A percentile compares a stretch with the other conserved stretches of the same genome.
phyloP scores from a whole-genome alignment of 2,113 vertebrate species.

The Ctenomys sociabilis region DNA sequence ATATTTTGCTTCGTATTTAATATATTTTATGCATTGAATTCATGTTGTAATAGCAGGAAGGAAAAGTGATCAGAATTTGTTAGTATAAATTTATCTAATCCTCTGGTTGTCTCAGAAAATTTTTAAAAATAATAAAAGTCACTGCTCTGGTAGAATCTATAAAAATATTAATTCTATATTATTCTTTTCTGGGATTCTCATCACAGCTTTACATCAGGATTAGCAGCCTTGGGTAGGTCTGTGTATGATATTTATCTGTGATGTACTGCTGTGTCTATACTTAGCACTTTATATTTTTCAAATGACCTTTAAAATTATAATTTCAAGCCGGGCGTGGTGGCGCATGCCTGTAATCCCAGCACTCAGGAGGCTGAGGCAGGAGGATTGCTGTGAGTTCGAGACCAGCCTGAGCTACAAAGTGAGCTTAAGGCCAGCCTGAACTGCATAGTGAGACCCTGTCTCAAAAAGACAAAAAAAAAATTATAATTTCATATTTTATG shows the following conservation, averaged over 20 bases:
- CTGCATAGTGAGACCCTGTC: too few relatives aligned
- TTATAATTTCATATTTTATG: too few relatives aligned
- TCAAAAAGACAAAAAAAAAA: too few relatives aligned
- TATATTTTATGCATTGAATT: background rate
- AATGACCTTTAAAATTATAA: background rate
- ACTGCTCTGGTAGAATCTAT: background rate
- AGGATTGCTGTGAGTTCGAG: too few relatives aligned
- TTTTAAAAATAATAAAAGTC: background rate
- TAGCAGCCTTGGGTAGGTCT: too few relatives aligned
- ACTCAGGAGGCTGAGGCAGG: too few relatives aligned
- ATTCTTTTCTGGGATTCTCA: background rate
- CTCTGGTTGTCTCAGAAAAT: background rate
- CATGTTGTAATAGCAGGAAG: background rate
- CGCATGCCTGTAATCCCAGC: too few relatives aligned
- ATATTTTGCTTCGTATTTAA: background rate
- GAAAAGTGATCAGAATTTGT: background rate
- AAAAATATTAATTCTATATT: background rate
- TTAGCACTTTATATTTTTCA: background rate
- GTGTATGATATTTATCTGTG: background rate
- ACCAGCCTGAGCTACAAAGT: too few relatives aligned
- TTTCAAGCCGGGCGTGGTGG: too few relatives aligned
- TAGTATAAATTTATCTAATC: background rate
- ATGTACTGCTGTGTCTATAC: background rate
- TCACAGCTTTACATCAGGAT: background rate
- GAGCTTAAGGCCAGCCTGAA: too few relatives aligned